Evolutionary conservation across 2,888 invertebrate species (phyloP).

Genomic region (Drosophila kanekoi): DNA sequence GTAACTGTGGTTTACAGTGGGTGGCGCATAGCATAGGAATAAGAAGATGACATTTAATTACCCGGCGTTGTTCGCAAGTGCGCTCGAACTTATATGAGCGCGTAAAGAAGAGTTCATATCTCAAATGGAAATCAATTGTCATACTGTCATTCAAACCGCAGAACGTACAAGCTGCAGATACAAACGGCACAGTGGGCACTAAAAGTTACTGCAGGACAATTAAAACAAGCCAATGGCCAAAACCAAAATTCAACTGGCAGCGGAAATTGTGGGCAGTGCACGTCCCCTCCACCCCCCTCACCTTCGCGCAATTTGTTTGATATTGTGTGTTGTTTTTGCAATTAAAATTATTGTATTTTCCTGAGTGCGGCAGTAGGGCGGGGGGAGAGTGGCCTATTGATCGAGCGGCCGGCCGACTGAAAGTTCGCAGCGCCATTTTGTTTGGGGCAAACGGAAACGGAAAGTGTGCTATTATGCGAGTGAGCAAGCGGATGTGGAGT

Average conservation of each 20-base stretch:
- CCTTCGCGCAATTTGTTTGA: conserved; percentile 56
- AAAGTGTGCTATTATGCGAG: conserved; percentile 76
- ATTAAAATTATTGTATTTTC: conserved; percentile 72
- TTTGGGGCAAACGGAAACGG: conserved; percentile 67
- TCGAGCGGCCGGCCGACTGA: conserved; percentile 36
- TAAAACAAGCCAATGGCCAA: conserved; percentile 68
- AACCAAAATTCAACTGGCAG: conserved; percentile 38
- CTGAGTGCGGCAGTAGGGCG: background rate
- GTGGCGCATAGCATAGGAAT: too few species aligned
- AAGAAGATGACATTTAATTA: too few species aligned
- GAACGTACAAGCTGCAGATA: conserved; percentile 29
- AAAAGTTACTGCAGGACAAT: conserved; percentile 62
- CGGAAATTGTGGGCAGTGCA: conserved; percentile 61
- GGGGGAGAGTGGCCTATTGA: conserved; percentile 48
- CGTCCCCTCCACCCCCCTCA: background rate
- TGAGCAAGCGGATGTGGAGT: conserved; percentile 48
- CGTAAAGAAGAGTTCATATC: too few species aligned
- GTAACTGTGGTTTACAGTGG: too few species aligned
- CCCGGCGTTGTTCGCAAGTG: too few species aligned
- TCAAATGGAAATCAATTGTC: background rate
- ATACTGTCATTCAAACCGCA: conserved; percentile 40
- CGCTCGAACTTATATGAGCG: too few species aligned
- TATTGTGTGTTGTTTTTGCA: conserved; percentile 64
- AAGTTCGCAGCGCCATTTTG: conserved; percentile 60
- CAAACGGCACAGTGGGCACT: conserved; percentile 52